Base-by-base conservation (phyloP, 2,797 vertebrate genomes). In the Acestrorhynchus altus region DNA sequence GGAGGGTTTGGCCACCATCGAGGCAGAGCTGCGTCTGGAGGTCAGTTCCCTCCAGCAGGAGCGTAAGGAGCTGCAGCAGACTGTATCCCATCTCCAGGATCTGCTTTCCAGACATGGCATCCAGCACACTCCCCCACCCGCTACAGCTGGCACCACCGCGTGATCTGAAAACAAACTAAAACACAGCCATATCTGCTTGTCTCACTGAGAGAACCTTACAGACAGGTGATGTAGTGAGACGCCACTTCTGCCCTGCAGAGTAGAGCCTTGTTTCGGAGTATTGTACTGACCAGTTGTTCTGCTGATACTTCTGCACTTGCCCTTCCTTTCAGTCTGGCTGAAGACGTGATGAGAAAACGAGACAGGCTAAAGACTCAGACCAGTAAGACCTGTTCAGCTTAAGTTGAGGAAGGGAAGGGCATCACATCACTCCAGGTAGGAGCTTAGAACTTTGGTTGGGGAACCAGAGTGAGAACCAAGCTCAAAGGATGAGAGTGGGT, bases 41-140 rank as follows among this genome's bases (percentile, higher is more conserved):
- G 88, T 95, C 24, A 89, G 87, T 4, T 76, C 86, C 0, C 89
- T 98, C 52, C 94, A 98, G 88, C 90, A 93, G 83, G 96, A 99
- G 86, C 89, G 95, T 82, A 71, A 88, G 0, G 89, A 93, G 47
- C 91, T 98, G 57, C 89, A 91, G 78, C 89, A 89, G 84, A 92
- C 89, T 0, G 88, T 97, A 63, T 83, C 93, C 59, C 92, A 85
- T 42, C 90, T 98, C 44, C 91, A 1, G 71, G 78, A 81, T 57
- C 91, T 86, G 11, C 83, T 92, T 0, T 8, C 68, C 12, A 80
- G 74, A 51, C 82, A 84, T 1, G 86, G 87, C 57, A 85, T 91
- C 42, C 77, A 71, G 35, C 56, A 56, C 65, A 15, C 22, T 8
- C 49, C 70, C 40, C 59, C 12, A 20, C 47, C 26, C 12, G n/a